Base-by-base conservation (phyloP, 2,113 vertebrate genomes). In the Chinchilla lanigera region DNA sequence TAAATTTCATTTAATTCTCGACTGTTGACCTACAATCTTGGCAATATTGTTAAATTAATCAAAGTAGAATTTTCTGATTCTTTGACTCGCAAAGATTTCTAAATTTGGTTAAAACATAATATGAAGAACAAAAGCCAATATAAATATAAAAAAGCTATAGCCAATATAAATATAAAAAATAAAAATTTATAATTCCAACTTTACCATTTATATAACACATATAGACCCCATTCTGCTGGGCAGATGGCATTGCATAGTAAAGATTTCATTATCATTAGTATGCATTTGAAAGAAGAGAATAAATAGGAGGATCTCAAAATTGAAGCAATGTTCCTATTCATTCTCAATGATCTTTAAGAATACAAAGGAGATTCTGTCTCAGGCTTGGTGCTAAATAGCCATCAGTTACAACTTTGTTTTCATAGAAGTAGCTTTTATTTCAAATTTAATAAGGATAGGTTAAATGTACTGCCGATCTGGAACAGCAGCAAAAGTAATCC, bases 41-140 rank as follows among this genome's bases (percentile, higher is more conserved):
- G 17, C n/a, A 65, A 47, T 86, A 50, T 86, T 71, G 24, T 60
- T 91, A 86, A 73, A 65, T 86, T 94, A 73, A 44, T 82, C 93
- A 93, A 93, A 96, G 92, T 8, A 75, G 94, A 75, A 13, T 71
- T 81, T 96, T 77, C 10, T 90, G 58, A 73, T 90, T 85, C 47
- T 94, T 71, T 89, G 50, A 92, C 41, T 5, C 28, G 58, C 52
- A 71, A n/a, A 52, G 65, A 89, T 89, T 91, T 93, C 50, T 93
- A 22, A 78, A 71, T 84, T 90, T 73, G 47, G 11, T 4, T 44
- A 8, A 30, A 30, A 3, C 3, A 86, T 3, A 80, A 54, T 54
- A 52, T 54, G 54, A 80, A 80, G 30, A 33, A 80, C 73, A 47
- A 77, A 47, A 77, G 12, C 44, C 75, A 77, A 78, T 50, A 33